Evolutionary conservation across 1,140 invertebrate genomes (phyloP), one percentile per base, ranked within the genome.

Genomic region (Cataglyphis hispanica): DNA sequence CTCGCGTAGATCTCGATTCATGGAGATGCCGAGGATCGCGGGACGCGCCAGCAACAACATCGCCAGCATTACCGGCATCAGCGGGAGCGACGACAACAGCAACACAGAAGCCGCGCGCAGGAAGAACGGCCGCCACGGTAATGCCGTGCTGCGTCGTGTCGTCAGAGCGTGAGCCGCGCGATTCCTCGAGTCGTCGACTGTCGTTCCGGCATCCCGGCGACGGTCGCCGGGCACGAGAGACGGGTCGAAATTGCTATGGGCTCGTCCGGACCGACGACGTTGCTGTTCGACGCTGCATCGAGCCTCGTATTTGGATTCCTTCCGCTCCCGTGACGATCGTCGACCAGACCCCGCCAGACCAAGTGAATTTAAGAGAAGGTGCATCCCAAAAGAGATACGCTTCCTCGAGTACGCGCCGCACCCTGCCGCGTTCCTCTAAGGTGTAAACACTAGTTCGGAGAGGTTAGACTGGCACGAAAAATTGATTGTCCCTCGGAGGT

Each of bases 381-480:
- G 31, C 37, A 34, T 10, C 53, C 37, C 40, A 10, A 10, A 31
- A 27, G 78, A 72, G 78, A 72, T 31, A 83, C 53, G 66, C 64
- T 60, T 70, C 78, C 60, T 64, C 40, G 58, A 61, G 3, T 64
- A 50, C 78, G 53, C 67, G 72, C 50, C 78, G 78, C 37, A 56
- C 53, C 78, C 78, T 81, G 34, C 37, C 66, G 66, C 34, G 7
- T 34, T 34, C 53, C 78, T 19, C 67, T 46, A 27, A 31, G n/a
- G 16, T 19, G 43, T 46, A 34, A 81, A 81, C n/a, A 70, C 27
- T 0, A 27, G 69, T 46, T 34, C 37, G 58, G 19, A 13, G 87
- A 90, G 89, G 89, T 90, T 90, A 90, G 89, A 86, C 77, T 85
- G 86, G 78, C 87, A 90, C 80, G 88, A 75, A 31, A 76, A 85